phyloP scores from a whole-genome alignment of 2,888 invertebrate genomes.

The Chrysomela aeneicollis region DNA sequence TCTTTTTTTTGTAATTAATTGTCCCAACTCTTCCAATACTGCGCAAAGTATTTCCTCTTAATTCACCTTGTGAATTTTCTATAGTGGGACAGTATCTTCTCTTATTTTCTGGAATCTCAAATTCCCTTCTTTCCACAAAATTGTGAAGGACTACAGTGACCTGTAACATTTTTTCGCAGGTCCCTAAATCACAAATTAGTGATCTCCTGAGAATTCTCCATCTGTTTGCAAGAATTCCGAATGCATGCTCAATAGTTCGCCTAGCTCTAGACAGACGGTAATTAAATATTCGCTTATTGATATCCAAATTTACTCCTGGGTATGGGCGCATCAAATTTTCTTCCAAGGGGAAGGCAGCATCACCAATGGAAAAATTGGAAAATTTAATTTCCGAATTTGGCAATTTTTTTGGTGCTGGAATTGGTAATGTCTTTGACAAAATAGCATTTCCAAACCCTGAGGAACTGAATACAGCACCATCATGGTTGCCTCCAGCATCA shows the following conservation, averaged over 20 bases:
- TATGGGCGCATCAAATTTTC: constrained; percentile 20
- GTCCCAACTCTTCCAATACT: not conserved
- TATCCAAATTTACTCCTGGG: constrained; percentile 12
- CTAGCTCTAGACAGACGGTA: constrained; percentile 20
- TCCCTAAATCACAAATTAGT: too few relatives aligned
- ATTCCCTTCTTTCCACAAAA: too few relatives aligned
- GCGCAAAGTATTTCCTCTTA: not conserved
- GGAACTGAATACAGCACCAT: constrained; percentile 3
- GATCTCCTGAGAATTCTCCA: too few relatives aligned
- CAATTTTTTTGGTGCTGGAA: constrained; percentile 5
- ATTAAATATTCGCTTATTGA: constrained; percentile 24
- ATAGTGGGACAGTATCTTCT: constrained; percentile 12
- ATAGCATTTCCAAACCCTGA: constrained; percentile 17
- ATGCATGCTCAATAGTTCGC: constrained; percentile 14
- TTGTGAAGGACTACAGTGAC: constrained; percentile 4
- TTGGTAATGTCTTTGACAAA: not conserved
- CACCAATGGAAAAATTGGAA: not conserved
- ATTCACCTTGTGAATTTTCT: constrained; percentile 13
- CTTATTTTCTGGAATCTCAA: constrained; percentile 11
- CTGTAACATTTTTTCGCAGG: constrained; percentile 6
- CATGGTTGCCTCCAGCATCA: too few relatives aligned
- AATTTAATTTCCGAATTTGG: not conserved
- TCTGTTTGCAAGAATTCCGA: constrained; percentile 22
- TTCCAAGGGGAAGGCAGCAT: constrained; percentile 7
- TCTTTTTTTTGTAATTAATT: not conserved